Conservation (phyloP, 2,113 vertebrate species). For the Puffinus mauretanicus region DNA sequence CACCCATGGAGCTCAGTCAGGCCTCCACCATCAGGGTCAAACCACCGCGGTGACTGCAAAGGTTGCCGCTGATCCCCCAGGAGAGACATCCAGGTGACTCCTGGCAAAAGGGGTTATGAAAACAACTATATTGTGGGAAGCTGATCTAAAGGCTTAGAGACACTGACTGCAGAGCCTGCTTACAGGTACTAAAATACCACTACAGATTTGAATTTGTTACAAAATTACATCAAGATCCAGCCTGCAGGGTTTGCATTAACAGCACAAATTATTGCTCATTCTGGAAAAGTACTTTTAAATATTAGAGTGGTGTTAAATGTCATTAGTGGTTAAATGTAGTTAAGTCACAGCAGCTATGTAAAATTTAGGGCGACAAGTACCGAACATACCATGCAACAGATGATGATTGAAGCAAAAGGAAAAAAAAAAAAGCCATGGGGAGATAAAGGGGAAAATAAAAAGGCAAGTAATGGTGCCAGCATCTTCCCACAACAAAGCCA, state of each 20-base stretch:
- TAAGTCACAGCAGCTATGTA: background rate
- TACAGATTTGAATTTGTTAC: background rate
- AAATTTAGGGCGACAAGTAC: background rate
- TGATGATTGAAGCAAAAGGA: background rate
- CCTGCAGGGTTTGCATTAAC: background rate
- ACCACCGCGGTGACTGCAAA: rapidly evolving
- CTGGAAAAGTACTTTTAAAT: background rate
- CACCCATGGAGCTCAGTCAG: rapidly evolving
- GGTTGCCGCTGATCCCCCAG: rapidly evolving
- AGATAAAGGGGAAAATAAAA: background rate
- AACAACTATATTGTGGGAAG: background rate
- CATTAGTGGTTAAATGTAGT: background rate
- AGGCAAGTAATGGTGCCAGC: background rate
- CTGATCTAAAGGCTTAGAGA: background rate
- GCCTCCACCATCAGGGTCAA: rapidly evolving
- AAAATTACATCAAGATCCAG: background rate
- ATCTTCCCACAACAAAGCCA: background rate
- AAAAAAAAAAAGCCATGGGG: rapidly evolving
- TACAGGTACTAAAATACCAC: background rate
- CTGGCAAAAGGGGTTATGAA: background rate
- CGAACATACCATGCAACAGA: background rate
- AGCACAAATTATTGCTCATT: background rate
- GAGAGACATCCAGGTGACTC: rapidly evolving
- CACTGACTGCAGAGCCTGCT: background rate
- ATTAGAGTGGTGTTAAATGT: too few relatives aligned